phyloP scores from a whole-genome alignment of 2,888 invertebrate genomes.

The Abrostola triplasia region DNA sequence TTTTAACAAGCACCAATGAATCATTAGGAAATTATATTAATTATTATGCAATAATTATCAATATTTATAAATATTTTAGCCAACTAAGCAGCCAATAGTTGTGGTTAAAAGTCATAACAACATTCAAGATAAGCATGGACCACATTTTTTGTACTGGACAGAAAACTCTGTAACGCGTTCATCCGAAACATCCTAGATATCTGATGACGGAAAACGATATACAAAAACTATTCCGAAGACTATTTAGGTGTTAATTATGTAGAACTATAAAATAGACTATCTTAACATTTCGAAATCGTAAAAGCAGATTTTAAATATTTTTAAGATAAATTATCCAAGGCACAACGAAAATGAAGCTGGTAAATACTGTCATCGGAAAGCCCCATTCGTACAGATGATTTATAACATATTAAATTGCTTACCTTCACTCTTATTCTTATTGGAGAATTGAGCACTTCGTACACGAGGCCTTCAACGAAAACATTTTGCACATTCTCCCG shows the following conservation, averaged over 20 bases:
- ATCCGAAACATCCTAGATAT: conserved; percentile 39
- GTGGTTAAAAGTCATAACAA: conserved; percentile 16
- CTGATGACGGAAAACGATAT: conserved; percentile 10
- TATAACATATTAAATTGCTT: conserved; percentile 50
- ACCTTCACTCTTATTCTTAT: conserved; percentile 86
- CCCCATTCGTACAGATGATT: conserved; percentile 4
- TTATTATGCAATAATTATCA: conserved; percentile 16
- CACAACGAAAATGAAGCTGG: not conserved
- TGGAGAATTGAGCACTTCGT: conserved; percentile 82
- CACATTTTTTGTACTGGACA: conserved; percentile 19
- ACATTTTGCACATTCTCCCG: conserved; percentile 90
- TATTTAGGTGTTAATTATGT: not conserved
- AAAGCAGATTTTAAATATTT: not conserved
- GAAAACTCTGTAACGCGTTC: conserved; percentile 29
- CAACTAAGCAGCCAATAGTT: conserved; percentile 14
- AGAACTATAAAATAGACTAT: not conserved
- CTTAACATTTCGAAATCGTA: too few relatives aligned
- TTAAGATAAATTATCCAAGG: not conserved
- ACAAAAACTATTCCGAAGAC: conserved; percentile 14
- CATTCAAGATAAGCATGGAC: conserved; percentile 30
- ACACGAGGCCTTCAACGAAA: conserved; percentile 95
- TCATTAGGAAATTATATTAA: not conserved
- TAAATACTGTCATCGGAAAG: too few relatives aligned
- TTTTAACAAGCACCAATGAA: not conserved
- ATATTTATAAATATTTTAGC: conserved; percentile 11